Conservation (phyloP, 2,797 vertebrate species). For the Darevskia mixta region DNA sequence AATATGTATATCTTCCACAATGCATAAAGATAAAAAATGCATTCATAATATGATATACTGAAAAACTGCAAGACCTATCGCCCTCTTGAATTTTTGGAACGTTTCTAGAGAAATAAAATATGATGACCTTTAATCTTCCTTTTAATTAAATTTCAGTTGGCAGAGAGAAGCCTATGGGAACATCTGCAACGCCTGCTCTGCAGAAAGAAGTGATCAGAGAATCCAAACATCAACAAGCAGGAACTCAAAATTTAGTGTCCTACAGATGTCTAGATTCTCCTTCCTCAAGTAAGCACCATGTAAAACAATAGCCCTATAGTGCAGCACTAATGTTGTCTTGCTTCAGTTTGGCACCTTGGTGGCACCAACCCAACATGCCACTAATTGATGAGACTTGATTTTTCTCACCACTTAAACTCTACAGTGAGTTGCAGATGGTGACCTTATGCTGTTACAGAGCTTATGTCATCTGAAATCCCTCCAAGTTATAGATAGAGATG, state of each 20-base stretch:
- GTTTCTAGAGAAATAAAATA: constrained; percentile 53
- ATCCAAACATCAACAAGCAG: constrained; percentile 40
- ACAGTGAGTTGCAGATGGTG: neutral
- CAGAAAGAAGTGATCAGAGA: constrained; percentile 53
- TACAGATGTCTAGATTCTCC: constrained; percentile 13
- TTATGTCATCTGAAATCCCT: neutral
- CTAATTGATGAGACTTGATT: neutral
- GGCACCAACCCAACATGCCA: neutral
- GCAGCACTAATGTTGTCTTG: constrained; percentile 9
- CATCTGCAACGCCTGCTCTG: constrained; percentile 68
- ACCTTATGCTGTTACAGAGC: neutral
- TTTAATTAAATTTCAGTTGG: constrained; percentile 74
- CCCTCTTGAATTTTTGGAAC: constrained; percentile 36
- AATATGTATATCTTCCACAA: constrained; percentile 37
- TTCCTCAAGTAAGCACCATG: constrained; percentile 60
- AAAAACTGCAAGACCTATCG: constrained; percentile 30
- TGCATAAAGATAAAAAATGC: constrained; percentile 34
- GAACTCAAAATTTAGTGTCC: neutral
- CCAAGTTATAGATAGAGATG: neutral
- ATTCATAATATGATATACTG: constrained; percentile 9
- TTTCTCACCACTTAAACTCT: neutral
- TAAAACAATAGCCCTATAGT: neutral
- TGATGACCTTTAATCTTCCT: constrained; percentile 51
- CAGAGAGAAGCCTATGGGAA: constrained; percentile 73
- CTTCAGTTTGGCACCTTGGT: neutral